These are phyloP conservation scores for Lophius piscatorius DNA, from an alignment of 2,113 vertebrate genomes.

Conservation along the genomic window DNA sequence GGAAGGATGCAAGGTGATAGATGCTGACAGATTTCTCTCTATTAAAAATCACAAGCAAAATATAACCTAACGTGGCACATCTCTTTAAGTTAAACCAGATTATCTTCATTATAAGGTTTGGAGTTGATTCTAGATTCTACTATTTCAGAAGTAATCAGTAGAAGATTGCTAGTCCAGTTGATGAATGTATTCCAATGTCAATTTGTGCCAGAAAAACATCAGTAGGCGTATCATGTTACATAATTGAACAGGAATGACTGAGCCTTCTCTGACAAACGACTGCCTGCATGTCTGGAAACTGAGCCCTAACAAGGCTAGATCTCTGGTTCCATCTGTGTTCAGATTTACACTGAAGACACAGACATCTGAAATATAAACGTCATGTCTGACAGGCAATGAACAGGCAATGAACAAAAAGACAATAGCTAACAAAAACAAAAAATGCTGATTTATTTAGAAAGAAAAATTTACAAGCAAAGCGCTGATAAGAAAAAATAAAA, in stretches of 20 bases:
- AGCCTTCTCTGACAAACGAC: conserved; percentile 1
- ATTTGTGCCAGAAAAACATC: background rate
- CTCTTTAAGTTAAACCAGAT: background rate
- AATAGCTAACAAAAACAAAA: background rate
- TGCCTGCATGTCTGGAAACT: conserved; percentile 19
- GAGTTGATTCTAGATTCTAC: too few relatives aligned
- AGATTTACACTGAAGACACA: conserved; percentile 13
- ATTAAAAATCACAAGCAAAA: background rate
- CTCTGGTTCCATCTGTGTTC: background rate
- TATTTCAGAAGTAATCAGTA: too few relatives aligned
- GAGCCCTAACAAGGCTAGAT: conserved; percentile 10
- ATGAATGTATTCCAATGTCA: background rate
- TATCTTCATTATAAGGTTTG: background rate
- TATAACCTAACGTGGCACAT: background rate
- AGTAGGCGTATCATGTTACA: too few relatives aligned
- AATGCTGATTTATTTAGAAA: background rate
- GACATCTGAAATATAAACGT: conserved; percentile 18
- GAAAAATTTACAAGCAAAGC: conserved; percentile 21
- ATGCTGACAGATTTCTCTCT: conserved; percentile 2
- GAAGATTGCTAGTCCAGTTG: too few relatives aligned
- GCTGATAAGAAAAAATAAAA: conserved; percentile 10
- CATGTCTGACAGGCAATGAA: conserved; percentile 58
- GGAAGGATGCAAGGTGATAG: conserved; percentile 10
- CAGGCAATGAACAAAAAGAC: conserved; percentile 39
- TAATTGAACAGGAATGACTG: too few relatives aligned